phyloP scores from a whole-genome alignment of 2,888 invertebrate genomes.

The Mongoloraphidia duomilia region DNA sequence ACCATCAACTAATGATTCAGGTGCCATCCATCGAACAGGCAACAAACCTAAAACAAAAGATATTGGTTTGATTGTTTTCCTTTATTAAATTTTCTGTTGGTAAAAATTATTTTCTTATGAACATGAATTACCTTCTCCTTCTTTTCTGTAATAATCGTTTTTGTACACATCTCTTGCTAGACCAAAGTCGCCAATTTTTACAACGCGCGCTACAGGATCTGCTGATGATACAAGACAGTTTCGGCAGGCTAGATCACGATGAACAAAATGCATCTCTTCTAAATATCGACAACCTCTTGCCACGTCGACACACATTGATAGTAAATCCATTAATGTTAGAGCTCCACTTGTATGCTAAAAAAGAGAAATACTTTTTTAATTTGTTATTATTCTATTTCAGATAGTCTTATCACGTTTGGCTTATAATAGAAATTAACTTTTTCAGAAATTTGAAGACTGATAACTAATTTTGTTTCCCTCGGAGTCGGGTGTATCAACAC shows the following conservation, averaged over 20 bases:
- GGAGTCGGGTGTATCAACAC: no score
- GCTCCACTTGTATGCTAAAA: constrained; percentile 45
- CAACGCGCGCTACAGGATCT: constrained; percentile 55
- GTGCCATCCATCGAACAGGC: constrained; percentile 97
- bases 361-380: not conserved
- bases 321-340: constrained; percentile 66
- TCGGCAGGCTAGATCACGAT: constrained; percentile 88
- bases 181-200: constrained; percentile 97
- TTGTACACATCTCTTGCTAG: constrained; percentile 93
- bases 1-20: constrained; percentile 90
- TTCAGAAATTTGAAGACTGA: no score
- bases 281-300: constrained; percentile 90
- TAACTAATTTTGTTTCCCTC: no score
- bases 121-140: constrained; percentile 53
- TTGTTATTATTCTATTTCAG: not conserved
- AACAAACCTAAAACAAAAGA: constrained; percentile 48
- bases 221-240: constrained; percentile 82
- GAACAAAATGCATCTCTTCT: constrained; percentile 95
- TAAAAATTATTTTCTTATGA: not conserved
- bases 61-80: not conserved
- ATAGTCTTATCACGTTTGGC: not conserved
- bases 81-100: not conserved
- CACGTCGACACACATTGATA: constrained; percentile 91
- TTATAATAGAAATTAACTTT: no score
- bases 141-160: constrained; percentile 94